Percentiles rank a stretch among this genome's conserved stretches.
Evolutionary conservation across 2,888 invertebrate species (phyloP).

Genomic region (Polydrusus tereticollis): DNA sequence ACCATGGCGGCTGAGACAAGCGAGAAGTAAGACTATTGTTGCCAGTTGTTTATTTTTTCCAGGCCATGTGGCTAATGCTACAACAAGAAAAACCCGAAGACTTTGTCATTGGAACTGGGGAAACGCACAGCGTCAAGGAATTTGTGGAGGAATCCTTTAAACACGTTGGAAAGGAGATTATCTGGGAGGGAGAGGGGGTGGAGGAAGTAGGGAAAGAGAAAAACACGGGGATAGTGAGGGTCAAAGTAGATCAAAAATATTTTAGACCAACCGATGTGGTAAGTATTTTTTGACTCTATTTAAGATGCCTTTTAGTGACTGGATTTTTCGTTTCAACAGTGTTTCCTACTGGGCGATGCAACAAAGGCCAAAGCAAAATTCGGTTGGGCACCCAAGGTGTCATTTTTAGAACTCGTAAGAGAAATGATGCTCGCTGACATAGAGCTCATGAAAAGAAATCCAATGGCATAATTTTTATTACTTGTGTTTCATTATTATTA

Average conservation of each 20-base stretch:
- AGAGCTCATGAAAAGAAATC: slow-evolving; percentile 90
- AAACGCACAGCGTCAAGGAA: slow-evolving; percentile 94
- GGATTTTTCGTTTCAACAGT: too few species aligned
- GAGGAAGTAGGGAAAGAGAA: slow-evolving; percentile 84
- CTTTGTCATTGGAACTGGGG: slow-evolving; percentile 97
- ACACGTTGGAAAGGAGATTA: slow-evolving; percentile 82
- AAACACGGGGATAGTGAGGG: slow-evolving; percentile 79
- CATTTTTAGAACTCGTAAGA: slow-evolving; percentile 85
- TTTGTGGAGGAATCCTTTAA: slow-evolving; percentile 95
- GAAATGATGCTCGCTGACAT: slow-evolving; percentile 97
- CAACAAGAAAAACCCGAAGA: slow-evolving; percentile 93
- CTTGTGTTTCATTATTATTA: background rate
- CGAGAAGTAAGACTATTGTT: too few species aligned
- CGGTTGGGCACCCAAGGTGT: slow-evolving; percentile 89
- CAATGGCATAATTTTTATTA: slow-evolving; percentile 80
- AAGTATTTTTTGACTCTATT: slow-evolving; percentile 63
- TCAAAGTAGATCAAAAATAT: slow-evolving; percentile 92
- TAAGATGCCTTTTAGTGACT: background rate
- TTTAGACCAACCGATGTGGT: slow-evolving; percentile 99
- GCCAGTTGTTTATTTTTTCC: too few species aligned
- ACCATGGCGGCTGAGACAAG: too few species aligned
- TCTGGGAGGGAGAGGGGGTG: slow-evolving; percentile 90
- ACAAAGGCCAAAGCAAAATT: slow-evolving; percentile 89
- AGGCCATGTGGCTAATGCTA: slow-evolving; percentile 99
- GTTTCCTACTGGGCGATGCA: slow-evolving; percentile 92